Conservation (phyloP, 2,113 vertebrate genomes). For the Egretta garzetta region DNA sequence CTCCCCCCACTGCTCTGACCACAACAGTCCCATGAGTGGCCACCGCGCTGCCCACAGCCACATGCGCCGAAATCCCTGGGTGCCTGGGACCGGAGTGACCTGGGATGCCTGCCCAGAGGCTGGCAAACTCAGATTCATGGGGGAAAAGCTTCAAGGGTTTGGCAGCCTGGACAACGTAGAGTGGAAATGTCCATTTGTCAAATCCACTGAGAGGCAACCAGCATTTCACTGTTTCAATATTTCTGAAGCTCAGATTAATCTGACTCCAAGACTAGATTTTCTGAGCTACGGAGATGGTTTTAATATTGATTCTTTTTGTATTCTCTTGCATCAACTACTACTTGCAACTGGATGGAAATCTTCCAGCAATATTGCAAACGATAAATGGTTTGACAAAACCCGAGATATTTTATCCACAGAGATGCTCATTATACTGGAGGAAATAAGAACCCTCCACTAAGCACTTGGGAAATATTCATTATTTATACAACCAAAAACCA, state of each 20-base stretch:
- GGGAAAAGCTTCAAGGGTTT: neutral
- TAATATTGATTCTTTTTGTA: neutral
- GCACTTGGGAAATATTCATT: neutral
- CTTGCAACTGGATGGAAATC: neutral
- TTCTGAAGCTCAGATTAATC: neutral
- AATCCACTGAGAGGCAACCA: neutral
- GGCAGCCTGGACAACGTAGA: neutral
- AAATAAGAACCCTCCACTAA: neutral
- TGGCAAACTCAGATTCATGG: neutral
- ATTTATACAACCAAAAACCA: neutral
- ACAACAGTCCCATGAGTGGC: accelerated
- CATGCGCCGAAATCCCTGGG: accelerated
- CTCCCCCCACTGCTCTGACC: neutral
- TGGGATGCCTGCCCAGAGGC: neutral
- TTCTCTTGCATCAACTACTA: neutral
- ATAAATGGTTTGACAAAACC: neutral
- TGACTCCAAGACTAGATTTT: neutral
- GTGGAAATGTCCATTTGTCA: neutral
- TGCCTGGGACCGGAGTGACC: neutral
- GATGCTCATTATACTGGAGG: neutral
- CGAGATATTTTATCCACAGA: neutral
- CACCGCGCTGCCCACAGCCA: accelerated
- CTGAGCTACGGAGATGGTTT: neutral
- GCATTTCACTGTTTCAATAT: neutral
- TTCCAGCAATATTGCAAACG: neutral